These are phyloP conservation scores for Tokudaia muenninki DNA, from an alignment of 2,797 vertebrate species.

Conservation along the genomic window DNA sequence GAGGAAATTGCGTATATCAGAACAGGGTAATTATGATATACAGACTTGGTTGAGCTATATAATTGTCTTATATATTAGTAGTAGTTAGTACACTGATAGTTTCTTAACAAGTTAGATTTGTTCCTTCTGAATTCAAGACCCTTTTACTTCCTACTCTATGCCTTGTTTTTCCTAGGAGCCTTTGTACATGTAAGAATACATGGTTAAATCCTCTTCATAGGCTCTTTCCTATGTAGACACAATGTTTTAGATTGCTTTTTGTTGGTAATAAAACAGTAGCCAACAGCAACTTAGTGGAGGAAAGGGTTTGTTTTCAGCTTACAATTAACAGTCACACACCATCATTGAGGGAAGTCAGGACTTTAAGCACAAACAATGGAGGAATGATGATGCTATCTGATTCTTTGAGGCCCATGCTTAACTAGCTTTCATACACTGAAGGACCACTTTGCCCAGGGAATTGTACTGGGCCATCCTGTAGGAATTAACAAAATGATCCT, in stretches of 20 bases:
- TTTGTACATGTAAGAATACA: not conserved
- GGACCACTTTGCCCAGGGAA: not conserved
- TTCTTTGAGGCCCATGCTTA: not conserved
- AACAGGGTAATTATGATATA: constrained; percentile 59
- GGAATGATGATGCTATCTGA: not conserved
- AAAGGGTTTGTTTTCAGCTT: not conserved
- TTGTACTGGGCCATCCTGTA: not conserved
- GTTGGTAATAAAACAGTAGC: not conserved
- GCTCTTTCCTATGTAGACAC: not conserved
- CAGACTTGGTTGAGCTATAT: constrained; percentile 36
- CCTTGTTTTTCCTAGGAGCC: not conserved
- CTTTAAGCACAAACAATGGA: not conserved
- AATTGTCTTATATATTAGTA: constrained; percentile 45
- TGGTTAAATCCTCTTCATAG: not conserved
- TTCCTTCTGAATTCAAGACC: constrained; percentile 25
- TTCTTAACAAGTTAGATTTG: constrained; percentile 53
- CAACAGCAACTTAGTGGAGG: not conserved
- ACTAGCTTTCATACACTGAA: not conserved
- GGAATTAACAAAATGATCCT: not conserved
- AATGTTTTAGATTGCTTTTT: not conserved
- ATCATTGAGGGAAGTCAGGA: not conserved
- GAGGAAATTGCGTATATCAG: constrained; percentile 25
- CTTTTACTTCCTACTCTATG: constrained; percentile 31
- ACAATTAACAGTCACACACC: not conserved
- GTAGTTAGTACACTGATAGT: not conserved